Evolutionary conservation across 2,888 invertebrate genomes (phyloP).

Genomic region (Pseudococcus jackbeardsleyi): DNA sequence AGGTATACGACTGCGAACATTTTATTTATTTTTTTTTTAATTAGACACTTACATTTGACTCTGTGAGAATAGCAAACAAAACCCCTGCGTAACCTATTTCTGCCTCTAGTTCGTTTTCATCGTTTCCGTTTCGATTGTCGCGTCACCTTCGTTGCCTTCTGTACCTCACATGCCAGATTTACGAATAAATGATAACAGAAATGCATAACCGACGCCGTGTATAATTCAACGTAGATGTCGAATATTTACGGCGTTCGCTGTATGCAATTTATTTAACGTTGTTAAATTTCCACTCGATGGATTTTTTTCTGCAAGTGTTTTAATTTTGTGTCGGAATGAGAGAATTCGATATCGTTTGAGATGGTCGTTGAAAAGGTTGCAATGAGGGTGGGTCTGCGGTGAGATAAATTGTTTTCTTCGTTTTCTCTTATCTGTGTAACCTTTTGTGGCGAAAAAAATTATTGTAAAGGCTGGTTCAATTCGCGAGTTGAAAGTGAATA

Average conservation of each 20-base stretch:
- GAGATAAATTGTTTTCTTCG: constrained; percentile 7
- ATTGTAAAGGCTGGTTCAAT: background rate
- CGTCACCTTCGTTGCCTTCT: background rate
- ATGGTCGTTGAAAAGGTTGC: background rate
- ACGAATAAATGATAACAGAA: background rate
- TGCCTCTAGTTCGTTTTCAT: background rate
- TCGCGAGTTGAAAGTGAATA: background rate
- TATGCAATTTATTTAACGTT: constrained; percentile 40
- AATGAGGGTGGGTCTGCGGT: background rate
- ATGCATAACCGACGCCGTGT: constrained; percentile 31
- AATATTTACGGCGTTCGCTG: constrained; percentile 31
- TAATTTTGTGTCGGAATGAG: background rate
- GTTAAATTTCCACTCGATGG: background rate
- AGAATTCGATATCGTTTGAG: background rate
- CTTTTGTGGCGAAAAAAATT: background rate
- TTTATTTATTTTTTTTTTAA: constrained; percentile 25
- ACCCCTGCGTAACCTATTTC: background rate
- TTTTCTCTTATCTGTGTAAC: background rate
- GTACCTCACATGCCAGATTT: background rate
- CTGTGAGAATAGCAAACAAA: background rate
- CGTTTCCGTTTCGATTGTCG: background rate
- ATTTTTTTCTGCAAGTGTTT: background rate
- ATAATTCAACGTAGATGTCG: background rate
- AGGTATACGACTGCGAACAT: background rate
- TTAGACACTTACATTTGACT: constrained; percentile 26